Percentiles rank a stretch among this genome's conserved stretches.
Conservation (phyloP, 2,888 invertebrate species). For the Pollenia labialis region DNA sequence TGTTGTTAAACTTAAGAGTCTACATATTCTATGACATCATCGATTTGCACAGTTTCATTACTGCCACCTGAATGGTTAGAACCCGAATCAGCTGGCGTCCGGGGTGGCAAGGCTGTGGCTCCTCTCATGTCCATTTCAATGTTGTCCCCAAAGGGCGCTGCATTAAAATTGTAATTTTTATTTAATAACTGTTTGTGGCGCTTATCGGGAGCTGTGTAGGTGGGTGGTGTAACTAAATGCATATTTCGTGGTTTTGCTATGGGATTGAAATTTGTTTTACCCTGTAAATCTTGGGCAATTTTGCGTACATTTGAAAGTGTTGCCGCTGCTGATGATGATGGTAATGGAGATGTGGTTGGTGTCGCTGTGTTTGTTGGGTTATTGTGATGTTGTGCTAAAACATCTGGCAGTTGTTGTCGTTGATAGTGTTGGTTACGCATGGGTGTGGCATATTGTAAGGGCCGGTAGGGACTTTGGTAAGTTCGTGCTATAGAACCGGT, state of each 20-base stretch:
- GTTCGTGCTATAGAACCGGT: slow-evolving; percentile 55
- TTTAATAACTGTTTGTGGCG: slow-evolving; percentile 66
- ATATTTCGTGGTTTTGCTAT: slow-evolving; percentile 70
- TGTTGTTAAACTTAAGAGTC: slow-evolving; percentile 78
- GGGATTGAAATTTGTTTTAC: slow-evolving; percentile 79
- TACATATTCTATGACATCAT: slow-evolving; percentile 83
- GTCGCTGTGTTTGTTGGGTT: slow-evolving; percentile 63
- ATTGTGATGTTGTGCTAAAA: slow-evolving; percentile 58
- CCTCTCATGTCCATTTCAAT: slow-evolving; percentile 78
- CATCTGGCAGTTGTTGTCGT: slow-evolving; percentile 61
- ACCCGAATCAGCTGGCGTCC: slow-evolving; percentile 77
- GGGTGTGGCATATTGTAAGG: slow-evolving; percentile 73
- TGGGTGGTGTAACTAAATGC: slow-evolving; percentile 76
- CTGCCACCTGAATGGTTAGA: slow-evolving; percentile 84
- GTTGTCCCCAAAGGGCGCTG: slow-evolving; percentile 67
- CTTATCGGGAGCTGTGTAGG: slow-evolving; percentile 75
- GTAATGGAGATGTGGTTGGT: slow-evolving; percentile 69
- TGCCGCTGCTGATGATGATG: slow-evolving; percentile 10
- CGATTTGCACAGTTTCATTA: slow-evolving; percentile 83
- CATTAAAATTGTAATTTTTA: slow-evolving; percentile 49
- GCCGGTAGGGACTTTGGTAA: slow-evolving; percentile 67
- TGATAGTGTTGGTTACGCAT: slow-evolving; percentile 62
- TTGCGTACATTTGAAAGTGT: slow-evolving; percentile 78
- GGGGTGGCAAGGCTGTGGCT: slow-evolving; percentile 74
- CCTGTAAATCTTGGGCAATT: slow-evolving; percentile 80